Conservation (phyloP, 2,888 invertebrate genomes). For the Agrypnus murinus region DNA sequence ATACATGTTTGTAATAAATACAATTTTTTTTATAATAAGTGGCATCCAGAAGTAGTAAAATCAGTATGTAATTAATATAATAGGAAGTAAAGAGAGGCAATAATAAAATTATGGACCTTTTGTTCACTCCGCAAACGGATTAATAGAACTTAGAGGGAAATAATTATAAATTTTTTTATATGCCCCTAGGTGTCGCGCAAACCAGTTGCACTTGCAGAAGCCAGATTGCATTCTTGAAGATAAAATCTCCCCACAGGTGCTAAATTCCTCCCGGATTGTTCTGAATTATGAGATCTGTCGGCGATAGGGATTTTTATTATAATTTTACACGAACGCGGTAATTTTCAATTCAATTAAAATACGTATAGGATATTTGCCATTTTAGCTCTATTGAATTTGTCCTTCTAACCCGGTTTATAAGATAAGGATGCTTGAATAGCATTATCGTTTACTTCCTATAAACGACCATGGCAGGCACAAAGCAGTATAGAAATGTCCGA, state of each 20-base stretch:
- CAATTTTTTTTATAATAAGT: too few relatives aligned
- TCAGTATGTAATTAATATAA: neutral
- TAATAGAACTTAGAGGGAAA: constrained; percentile 59
- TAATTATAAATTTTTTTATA: constrained; percentile 62
- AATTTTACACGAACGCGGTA: constrained; percentile 34
- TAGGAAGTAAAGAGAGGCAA: constrained; percentile 9
- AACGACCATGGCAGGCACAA: constrained; percentile 18
- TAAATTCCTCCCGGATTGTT: constrained; percentile 63
- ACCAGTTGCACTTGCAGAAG: constrained; percentile 61
- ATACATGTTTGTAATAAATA: too few relatives aligned
- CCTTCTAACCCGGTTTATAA: constrained; percentile 40
- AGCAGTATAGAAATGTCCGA: constrained; percentile 41
- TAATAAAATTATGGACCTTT: constrained; percentile 46
- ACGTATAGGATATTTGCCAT: neutral
- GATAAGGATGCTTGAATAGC: constrained; percentile 26
- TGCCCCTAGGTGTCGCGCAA: constrained; percentile 60
- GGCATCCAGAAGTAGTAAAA: too few relatives aligned
- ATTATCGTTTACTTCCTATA: constrained; percentile 28
- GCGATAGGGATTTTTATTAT: constrained; percentile 31
- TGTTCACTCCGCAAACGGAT: constrained; percentile 55
- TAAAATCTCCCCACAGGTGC: constrained; percentile 64
- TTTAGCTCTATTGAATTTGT: constrained; percentile 28
- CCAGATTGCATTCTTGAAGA: constrained; percentile 60
- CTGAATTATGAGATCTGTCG: constrained; percentile 60
- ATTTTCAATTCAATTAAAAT: constrained; percentile 41